Percentiles rank a stretch among this genome's conserved stretches.
These are phyloP conservation scores for Pipistrellus kuhlii DNA, from an alignment of 2,797 vertebrate species.

Conservation along the genomic window DNA sequence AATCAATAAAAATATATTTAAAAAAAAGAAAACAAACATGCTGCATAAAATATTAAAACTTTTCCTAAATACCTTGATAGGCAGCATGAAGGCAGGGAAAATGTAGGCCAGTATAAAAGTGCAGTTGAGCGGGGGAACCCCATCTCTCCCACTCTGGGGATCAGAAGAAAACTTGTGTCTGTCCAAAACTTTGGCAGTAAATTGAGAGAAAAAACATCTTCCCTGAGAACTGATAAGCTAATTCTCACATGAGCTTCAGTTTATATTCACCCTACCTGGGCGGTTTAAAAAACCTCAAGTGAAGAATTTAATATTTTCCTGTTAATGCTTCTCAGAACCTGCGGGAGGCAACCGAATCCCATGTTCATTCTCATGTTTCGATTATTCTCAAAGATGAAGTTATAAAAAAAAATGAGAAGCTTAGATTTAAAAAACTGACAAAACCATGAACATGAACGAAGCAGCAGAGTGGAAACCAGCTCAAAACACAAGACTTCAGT, in stretches of 20 bases:
- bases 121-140: neutral
- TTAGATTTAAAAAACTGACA: neutral
- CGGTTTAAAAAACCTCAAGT: neutral
- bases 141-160: neutral
- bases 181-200: neutral
- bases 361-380: neutral
- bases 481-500: neutral
- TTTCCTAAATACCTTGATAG: neutral
- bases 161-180: neutral
- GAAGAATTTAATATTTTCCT: constrained; percentile 5
- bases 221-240: neutral
- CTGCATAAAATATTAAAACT: neutral
- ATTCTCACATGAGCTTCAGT: neutral
- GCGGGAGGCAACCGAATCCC: neutral
- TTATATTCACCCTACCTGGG: neutral
- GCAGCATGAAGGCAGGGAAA: neutral
- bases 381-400: neutral
- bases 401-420: neutral
- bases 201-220: neutral
- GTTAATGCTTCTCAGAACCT: neutral
- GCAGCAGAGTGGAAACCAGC: neutral
- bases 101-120: neutral
- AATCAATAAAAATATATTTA: no score
- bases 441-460: neutral
- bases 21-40: neutral